phyloP scores from a whole-genome alignment of 2,113 vertebrate species.

The Meles meles region DNA sequence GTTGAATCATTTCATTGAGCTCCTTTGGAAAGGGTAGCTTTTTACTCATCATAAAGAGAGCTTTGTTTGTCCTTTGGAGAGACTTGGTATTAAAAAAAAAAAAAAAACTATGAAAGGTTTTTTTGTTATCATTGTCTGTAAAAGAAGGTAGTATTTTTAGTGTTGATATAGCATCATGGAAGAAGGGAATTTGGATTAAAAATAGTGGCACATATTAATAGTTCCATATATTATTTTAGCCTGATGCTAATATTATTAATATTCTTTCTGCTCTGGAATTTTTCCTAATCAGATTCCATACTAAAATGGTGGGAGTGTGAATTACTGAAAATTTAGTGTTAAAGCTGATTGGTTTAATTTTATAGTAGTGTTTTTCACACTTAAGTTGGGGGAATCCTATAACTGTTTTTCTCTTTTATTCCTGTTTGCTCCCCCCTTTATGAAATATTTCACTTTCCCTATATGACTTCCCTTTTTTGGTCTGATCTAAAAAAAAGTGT shows the following conservation, averaged over 20 bases:
- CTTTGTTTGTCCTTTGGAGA: conserved; percentile 52
- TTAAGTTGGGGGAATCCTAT: background rate
- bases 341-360: background rate
- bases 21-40: conserved; percentile 53
- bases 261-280: conserved; percentile 16
- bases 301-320: background rate
- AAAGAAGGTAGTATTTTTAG: conserved; percentile 61
- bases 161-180: conserved; percentile 19
- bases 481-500: background rate
- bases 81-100: conserved; percentile 22
- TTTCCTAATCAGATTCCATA: conserved; percentile 5
- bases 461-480: background rate
- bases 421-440: background rate
- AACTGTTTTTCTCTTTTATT: background rate
- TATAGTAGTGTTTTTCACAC: background rate
- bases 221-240: background rate
- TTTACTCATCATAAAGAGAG: conserved; percentile 59
- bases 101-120: conserved; percentile 58
- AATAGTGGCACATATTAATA: conserved; percentile 15
- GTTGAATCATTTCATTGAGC: conserved; percentile 70
- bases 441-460: background rate
- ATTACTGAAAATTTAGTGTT: background rate
- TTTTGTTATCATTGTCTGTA: conserved; percentile 50
- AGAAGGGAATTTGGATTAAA: conserved; percentile 47
- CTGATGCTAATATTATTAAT: background rate